Evolutionary conservation across 2,797 vertebrate genomes (phyloP).

Genomic region (Squalus acanthias): DNA sequence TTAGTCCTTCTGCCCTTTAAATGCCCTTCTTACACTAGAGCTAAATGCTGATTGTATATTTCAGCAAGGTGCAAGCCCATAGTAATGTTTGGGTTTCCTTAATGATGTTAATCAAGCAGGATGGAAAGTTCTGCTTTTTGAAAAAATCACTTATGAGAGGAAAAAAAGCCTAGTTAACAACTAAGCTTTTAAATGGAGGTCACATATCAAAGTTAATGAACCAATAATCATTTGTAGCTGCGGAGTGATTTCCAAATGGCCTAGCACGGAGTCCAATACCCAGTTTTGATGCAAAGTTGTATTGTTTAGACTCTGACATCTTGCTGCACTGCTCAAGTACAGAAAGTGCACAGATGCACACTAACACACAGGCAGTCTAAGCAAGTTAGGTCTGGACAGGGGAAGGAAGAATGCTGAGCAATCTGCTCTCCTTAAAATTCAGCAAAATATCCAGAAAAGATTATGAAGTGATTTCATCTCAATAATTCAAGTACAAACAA

Average conservation of each 20-base stretch:
- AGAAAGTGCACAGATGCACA: neutral
- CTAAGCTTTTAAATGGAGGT: neutral
- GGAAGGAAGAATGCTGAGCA: no score
- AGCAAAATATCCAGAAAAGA: neutral
- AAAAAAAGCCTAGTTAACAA: no score
- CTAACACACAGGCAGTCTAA: neutral
- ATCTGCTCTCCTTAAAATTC: neutral
- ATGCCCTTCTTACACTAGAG: neutral
- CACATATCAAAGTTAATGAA: neutral
- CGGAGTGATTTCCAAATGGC: neutral
- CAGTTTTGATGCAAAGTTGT: neutral
- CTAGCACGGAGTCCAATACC: neutral
- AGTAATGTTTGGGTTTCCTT: neutral
- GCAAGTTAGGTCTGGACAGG: neutral
- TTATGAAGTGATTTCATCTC: neutral
- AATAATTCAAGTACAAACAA: no score
- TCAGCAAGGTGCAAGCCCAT: neutral
- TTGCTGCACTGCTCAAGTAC: neutral
- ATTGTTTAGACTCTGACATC: neutral
- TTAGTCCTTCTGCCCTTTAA: neutral
- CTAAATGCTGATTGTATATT: neutral
- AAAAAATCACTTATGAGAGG: no score
- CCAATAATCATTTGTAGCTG: neutral
- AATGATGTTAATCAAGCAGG: neutral
- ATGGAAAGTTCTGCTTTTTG: neutral